Conservation (phyloP, 2,888 invertebrate species). For the Macaria notata region DNA sequence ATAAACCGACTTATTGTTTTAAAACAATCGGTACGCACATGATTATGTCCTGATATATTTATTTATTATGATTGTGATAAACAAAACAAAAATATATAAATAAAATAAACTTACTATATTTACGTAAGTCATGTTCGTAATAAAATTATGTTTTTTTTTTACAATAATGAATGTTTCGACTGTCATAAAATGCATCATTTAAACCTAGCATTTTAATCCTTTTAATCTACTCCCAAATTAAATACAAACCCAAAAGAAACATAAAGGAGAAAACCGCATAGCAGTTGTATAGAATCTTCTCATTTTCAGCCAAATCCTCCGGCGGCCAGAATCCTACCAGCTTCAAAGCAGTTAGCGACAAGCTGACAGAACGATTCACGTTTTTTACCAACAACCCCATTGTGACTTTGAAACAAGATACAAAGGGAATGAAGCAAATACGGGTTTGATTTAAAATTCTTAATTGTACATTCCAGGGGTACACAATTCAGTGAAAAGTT, state of each 20-base stretch:
- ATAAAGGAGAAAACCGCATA: slow-evolving; percentile 61
- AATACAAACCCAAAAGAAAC: slow-evolving; percentile 63
- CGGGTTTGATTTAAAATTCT: slow-evolving; percentile 34
- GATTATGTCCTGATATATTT: no score
- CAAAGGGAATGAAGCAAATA: slow-evolving; percentile 35
- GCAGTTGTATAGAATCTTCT: slow-evolving; percentile 47
- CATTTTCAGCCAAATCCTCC: slow-evolving; percentile 33
- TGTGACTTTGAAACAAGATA: slow-evolving; percentile 20
- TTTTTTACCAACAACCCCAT: slow-evolving; percentile 60
- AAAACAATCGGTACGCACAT: no score
- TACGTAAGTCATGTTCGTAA: no score
- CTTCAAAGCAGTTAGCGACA: slow-evolving; percentile 58
- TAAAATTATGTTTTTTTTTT: no score
- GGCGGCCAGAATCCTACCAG: slow-evolving; percentile 69
- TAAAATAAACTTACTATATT: no score
- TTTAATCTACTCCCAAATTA: no score
- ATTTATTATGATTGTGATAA: no score
- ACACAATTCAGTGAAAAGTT: slow-evolving; percentile 20
- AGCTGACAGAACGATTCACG: slow-evolving; percentile 50
- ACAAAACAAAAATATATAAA: no score
- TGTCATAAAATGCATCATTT: no score
- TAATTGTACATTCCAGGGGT: slow-evolving; percentile 43
- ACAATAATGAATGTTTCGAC: no score
- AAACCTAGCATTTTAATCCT: no score
- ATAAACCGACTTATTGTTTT: no score